Evolutionary conservation across 2,797 vertebrate genomes (phyloP).

Genomic region (Hydrocynus forskahlii): DNA sequence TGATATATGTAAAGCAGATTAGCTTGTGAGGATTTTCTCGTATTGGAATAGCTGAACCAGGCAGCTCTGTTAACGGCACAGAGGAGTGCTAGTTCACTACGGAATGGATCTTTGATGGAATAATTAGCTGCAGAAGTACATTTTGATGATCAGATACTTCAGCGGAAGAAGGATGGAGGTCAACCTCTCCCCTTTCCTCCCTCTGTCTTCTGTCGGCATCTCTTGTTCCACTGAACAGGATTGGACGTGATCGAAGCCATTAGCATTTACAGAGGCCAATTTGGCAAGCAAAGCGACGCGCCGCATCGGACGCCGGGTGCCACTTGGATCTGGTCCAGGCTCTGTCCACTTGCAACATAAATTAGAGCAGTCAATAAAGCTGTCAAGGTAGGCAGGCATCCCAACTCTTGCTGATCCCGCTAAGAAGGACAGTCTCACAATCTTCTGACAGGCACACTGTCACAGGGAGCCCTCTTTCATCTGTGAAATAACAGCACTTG

Average conservation of each 20-base stretch:
- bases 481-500: background rate
- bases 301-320: conserved; percentile 16
- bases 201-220: background rate
- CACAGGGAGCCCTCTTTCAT: background rate
- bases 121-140: conserved; percentile 73
- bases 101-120: conserved; percentile 74
- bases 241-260: background rate
- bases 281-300: conserved; percentile 33
- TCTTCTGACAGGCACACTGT: background rate
- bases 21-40: background rate
- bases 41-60: conserved; percentile 2
- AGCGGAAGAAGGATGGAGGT: conserved; percentile 63
- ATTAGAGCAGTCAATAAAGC: conserved; percentile 34
- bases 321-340: conserved; percentile 29
- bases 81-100: conserved; percentile 31
- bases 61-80: background rate
- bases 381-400: conserved; percentile 20
- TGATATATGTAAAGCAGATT: conserved; percentile 36
- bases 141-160: conserved; percentile 77
- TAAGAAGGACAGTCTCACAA: background rate
- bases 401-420: background rate
- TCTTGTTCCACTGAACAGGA: conserved; percentile 7
- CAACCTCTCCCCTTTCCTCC: background rate
- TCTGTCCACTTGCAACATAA: conserved; percentile 25
- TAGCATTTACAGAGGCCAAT: conserved; percentile 27